A percentile compares a stretch with the other conserved stretches of the same genome.
Conservation (phyloP, 2,113 vertebrate genomes). For the Stegastes partitus region DNA sequence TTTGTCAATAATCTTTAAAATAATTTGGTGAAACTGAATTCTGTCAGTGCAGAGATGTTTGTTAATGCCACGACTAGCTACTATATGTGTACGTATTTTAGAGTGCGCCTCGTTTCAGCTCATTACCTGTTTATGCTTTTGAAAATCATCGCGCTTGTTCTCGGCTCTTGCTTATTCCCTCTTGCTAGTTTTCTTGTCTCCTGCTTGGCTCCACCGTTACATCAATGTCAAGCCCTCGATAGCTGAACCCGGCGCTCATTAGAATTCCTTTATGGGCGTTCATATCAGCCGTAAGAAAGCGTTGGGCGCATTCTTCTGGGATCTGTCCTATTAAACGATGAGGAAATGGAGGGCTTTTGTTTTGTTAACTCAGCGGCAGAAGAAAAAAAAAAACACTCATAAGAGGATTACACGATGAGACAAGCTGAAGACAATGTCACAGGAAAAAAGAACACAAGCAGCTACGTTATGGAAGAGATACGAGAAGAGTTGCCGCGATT, state of each 20-base stretch:
- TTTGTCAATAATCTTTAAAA: background rate
- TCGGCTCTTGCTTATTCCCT: constrained; percentile 12
- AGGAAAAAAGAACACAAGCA: constrained; percentile 34
- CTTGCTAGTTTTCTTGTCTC: constrained; percentile 6
- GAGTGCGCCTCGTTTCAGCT: background rate
- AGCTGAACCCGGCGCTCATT: constrained; percentile 26
- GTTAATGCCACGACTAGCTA: background rate
- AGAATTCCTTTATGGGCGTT: constrained; percentile 18
- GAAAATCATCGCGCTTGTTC: background rate
- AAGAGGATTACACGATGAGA: constrained; percentile 68
- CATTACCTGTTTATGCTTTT: background rate
- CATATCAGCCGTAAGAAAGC: constrained; percentile 34
- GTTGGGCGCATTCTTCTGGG: constrained; percentile 26
- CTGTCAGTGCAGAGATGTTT: background rate
- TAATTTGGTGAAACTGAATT: background rate
- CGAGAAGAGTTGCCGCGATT: constrained; percentile 5
- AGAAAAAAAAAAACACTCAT: constrained; percentile 44
- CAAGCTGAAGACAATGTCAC: constrained; percentile 50
- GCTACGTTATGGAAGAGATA: constrained; percentile 17
- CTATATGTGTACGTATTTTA: background rate
- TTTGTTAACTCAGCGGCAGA: constrained; percentile 7
- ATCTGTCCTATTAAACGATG: constrained; percentile 29
- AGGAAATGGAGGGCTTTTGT: constrained; percentile 49
- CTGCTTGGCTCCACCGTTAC: background rate
- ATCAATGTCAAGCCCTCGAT: constrained; percentile 36